phyloP scores from a whole-genome alignment of 2,113 vertebrate species.

The Rhinichthys klamathensis region DNA sequence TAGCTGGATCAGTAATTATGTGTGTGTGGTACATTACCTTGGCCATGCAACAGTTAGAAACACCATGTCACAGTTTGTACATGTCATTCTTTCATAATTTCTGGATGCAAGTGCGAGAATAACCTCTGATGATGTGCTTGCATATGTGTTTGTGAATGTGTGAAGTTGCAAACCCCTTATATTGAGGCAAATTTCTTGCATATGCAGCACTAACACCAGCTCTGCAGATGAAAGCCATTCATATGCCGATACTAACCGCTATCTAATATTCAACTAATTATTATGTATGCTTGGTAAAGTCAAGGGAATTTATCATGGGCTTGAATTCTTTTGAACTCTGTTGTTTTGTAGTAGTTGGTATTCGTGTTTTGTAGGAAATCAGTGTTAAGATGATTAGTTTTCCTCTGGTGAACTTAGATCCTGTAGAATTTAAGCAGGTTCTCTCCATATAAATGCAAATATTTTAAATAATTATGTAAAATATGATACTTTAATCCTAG shows the following conservation, averaged over 20 bases:
- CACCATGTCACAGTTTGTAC: neutral
- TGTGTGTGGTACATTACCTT: neutral
- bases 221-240: neutral
- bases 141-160: neutral
- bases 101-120: neutral
- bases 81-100: slow-evolving; percentile 5
- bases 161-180: neutral
- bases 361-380: neutral
- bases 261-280: neutral
- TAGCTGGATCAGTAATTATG: slow-evolving; percentile 5
- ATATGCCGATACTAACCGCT: neutral
- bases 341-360: neutral
- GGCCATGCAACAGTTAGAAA: neutral
- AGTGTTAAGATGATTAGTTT: neutral
- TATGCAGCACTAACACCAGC: neutral
- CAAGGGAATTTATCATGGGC: neutral
- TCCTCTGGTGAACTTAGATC: neutral
- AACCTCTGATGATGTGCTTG: neutral
- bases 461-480: neutral
- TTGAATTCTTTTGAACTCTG: neutral
- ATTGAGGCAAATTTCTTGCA: neutral
- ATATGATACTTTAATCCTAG: neutral
- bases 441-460: neutral
- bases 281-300: neutral
- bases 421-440: neutral